Base-by-base conservation (phyloP, 2,113 vertebrate genomes). In the Sebastes schlegelii region DNA sequence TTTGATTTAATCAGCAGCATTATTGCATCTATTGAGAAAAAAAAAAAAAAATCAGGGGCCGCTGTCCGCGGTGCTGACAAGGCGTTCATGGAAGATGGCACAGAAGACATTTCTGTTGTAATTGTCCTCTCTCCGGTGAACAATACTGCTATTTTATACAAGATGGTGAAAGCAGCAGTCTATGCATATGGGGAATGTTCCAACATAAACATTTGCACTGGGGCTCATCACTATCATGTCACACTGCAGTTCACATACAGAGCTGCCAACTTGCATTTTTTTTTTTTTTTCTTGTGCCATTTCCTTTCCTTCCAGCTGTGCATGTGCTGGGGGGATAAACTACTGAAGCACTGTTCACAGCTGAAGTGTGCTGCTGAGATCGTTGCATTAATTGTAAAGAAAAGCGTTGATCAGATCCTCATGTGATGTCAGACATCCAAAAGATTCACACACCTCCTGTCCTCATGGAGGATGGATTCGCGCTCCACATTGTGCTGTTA, bases 311-410 rank as follows among this genome's bases (percentile, higher is more conserved):
- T 64, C 7, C 69, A 57, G 40, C 12, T 19, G 8, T 19, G 58
- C 23, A 74, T 16, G 7, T 8, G 21, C 54, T 48, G n/a, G n/a
- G n/a, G 12, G 23, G 8, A 55, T 13, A 80, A 74, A 58, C 70
- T 80, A 82, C 79, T 74, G 67, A 79, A 54, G 49, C 73, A 42
- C 73, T 63, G 68, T 62, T 74, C 70, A 55, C 40, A 45, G 52
- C 62, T 74, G 43, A 66, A 62, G 77, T 54, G 42, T 64, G 79
- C 68, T 62, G 79, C 72, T 52, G 71, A 79, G 68, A 83, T 43
- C 58, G 46, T 71, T 67, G 66, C 8, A 17, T 49, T 17, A 19
- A 34, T 68, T 52, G 23, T 51, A 52, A 52, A 79, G 54, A 76
- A 49, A 83, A 43, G 34, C 62, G 21, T 21, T 61, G 13, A 58